Evolutionary conservation across 2,113 vertebrate genomes (phyloP), one percentile per base, ranked within the genome.

Genomic region (Leptosomus discolor): DNA sequence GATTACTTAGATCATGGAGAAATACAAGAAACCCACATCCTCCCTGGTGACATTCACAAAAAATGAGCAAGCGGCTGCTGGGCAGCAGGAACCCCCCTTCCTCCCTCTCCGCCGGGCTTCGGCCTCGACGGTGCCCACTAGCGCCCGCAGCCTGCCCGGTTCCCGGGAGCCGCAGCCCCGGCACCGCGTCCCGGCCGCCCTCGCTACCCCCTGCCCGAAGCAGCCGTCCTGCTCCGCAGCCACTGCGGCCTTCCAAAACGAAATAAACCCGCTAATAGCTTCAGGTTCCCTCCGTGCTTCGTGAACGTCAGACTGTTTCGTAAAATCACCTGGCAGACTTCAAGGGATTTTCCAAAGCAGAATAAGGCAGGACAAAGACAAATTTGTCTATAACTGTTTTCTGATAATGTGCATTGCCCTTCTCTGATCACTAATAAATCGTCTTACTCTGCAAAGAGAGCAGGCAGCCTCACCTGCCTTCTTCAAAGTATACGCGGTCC

Each of bases 1-100:
- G 74, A 87, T 91, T 90, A 73, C 69, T 95, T 76, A 96, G 53
- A 65, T 96, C 90, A 96, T 79, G 90, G 92, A 90, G 94, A 97
- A 95, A 95, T 43, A 76, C 70, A 83, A 83, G 73, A 95, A 96
- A 85, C 50, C 97, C 96, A 94, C 96, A 97, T 97, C 94, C 96
- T 95, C 61, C 16, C 45, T 90, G 71, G 67, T 84, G 90, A 93
- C 92, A 84, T 83, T 88, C 88, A 83, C 63, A 60, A 81, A 81
- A 91, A 77, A 95, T 78, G 86, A 91, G 74, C 85, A 67, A 88
- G 80, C 68, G 19, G 51, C 54, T 74, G 37, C 77, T 27, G 58
- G 77, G 88, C 56, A 26, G 30, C 63, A 70, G 61, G 37, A 90
- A 90, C 54, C 19, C 24, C 18, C 24, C 20, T n/a, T 29, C 65